Conservation (phyloP, 1,140 invertebrate genomes). For the Proctacanthus coquilletti region DNA sequence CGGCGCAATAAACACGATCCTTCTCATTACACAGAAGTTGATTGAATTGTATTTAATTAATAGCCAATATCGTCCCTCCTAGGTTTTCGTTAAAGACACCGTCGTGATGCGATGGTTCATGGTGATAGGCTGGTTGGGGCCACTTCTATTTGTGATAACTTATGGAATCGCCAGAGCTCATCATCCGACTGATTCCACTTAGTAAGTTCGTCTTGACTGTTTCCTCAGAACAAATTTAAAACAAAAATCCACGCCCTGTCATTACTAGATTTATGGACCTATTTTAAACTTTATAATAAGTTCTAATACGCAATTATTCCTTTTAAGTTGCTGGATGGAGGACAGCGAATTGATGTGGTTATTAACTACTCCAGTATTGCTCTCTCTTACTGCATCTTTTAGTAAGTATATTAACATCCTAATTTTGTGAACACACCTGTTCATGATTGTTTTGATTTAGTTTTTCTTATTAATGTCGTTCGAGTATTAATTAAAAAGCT, state of each 20-base stretch:
- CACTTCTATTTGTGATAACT: constrained; percentile 41
- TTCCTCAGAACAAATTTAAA: no score
- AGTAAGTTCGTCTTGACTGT: no score
- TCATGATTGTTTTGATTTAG: constrained; percentile 10
- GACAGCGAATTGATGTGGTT: constrained; percentile 53
- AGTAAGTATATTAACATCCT: constrained; percentile 19
- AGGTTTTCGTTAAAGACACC: constrained; percentile 40
- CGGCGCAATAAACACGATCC: no score
- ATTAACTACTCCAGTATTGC: constrained; percentile 52
- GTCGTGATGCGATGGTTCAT: constrained; percentile 57
- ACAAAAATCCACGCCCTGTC: no score
- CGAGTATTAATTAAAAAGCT: constrained; percentile 68
- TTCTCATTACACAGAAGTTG: no score
- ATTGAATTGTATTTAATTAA: no score
- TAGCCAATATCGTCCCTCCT: no score
- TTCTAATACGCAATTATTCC: no score
- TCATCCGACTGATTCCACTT: constrained; percentile 36
- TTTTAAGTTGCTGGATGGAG: constrained; percentile 61
- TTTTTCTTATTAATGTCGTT: constrained; percentile 76
- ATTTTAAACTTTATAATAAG: constrained; percentile 1
- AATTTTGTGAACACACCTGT: neutral
- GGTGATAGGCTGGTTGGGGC: constrained; percentile 61
- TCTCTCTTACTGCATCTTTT: constrained; percentile 44
- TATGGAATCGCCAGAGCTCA: constrained; percentile 44
- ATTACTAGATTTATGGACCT: no score